phyloP scores from a whole-genome alignment of 2,888 invertebrate genomes.

The Pristionchus fissidentatus region DNA sequence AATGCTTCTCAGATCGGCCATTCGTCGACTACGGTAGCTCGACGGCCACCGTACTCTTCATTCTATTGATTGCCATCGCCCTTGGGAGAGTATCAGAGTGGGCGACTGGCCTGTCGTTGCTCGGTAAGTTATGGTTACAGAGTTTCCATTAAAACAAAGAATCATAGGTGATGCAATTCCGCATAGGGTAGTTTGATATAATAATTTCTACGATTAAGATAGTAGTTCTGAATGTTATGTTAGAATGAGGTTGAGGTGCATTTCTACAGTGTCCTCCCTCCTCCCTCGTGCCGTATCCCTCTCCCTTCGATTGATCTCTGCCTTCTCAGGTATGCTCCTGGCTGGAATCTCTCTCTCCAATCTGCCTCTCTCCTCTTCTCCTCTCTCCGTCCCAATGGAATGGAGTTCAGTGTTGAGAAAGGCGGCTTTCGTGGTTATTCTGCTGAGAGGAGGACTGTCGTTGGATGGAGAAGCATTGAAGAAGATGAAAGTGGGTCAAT shows the following conservation, averaged over 20 bases:
- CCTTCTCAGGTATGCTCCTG: conserved; percentile 51
- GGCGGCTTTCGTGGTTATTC: conserved; percentile 55
- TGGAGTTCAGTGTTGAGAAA: conserved; percentile 50
- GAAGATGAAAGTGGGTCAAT: conserved; percentile 54
- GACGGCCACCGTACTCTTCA: conserved; percentile 27
- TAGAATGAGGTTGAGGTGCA: too few species aligned
- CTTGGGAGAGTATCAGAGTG: conserved; percentile 22
- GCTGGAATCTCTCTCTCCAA: conserved; percentile 51
- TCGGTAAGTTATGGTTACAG: not conserved
- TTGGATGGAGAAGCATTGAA: conserved; percentile 52
- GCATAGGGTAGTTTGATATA: not conserved
- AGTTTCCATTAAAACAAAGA: too few species aligned
- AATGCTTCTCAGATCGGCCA: not conserved
- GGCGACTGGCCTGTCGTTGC: not conserved
- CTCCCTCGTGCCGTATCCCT: too few species aligned
- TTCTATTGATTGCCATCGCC: not conserved
- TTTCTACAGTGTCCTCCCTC: too few species aligned
- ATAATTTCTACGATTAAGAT: not conserved
- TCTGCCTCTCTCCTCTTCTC: conserved; percentile 1
- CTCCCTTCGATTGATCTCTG: too few species aligned
- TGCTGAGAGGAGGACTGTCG: conserved; percentile 55
- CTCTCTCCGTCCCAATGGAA: conserved; percentile 40
- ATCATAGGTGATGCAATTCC: not conserved
- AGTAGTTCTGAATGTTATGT: too few species aligned
- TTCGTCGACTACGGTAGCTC: not conserved